phyloP scores from a whole-genome alignment of 2,113 vertebrate species.

The Rhynchomys soricoides region DNA sequence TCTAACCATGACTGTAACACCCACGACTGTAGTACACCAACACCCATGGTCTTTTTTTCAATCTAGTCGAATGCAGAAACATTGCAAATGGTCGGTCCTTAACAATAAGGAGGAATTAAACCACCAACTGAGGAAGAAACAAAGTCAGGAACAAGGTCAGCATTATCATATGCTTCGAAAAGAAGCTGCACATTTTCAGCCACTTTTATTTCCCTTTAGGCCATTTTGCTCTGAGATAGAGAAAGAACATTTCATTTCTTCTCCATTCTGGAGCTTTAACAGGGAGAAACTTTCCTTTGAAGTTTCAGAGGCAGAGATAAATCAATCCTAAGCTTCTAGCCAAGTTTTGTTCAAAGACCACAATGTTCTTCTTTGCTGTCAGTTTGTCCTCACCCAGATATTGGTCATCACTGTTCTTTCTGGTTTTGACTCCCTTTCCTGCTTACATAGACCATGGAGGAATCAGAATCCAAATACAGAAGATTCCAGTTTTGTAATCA shows the following conservation, averaged over 20 bases:
- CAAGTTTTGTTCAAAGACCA: background rate
- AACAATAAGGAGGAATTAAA: background rate
- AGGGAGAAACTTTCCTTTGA: constrained; percentile 47
- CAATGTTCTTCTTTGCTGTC: background rate
- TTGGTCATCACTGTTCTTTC: background rate
- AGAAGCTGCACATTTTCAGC: constrained; percentile 35
- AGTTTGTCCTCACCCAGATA: background rate
- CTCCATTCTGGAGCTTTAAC: constrained; percentile 11
- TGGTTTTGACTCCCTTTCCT: background rate
- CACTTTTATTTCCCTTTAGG: background rate
- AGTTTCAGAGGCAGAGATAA: constrained; percentile 42
- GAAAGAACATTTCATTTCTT: constrained; percentile 22
- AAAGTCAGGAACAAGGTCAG: background rate
- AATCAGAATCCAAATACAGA: background rate
- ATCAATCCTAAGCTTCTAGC: constrained; percentile 3
- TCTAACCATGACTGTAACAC: background rate
- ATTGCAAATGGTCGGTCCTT: background rate
- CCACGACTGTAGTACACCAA: background rate
- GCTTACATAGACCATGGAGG: too few relatives aligned
- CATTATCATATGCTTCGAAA: background rate
- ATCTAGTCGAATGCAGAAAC: background rate
- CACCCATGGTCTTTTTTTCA: background rate
- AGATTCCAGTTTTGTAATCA: background rate
- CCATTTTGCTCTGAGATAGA: constrained; percentile 28
- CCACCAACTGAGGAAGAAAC: background rate